Evolutionary conservation across 35 echinoderm and acorn worm species (phyloP).

Genomic region (Apostichopus japonicus): DNA sequence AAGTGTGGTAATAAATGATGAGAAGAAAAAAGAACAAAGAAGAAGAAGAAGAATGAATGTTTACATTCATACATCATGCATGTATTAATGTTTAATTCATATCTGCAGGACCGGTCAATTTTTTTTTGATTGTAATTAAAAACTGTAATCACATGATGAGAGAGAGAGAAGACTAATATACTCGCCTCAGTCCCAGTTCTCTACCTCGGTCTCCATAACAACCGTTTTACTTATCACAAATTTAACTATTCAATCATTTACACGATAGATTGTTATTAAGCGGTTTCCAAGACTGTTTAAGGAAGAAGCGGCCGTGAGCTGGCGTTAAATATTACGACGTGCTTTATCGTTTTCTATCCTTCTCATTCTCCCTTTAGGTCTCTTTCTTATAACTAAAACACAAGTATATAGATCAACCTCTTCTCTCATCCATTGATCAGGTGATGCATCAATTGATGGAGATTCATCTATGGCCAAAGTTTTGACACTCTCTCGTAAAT

Average conservation of each 20-base stretch:
- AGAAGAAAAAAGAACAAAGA: not conserved
- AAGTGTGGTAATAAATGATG: not conserved
- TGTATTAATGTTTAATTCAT: not conserved
- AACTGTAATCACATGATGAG: too few relatives aligned
- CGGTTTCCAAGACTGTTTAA: constrained; percentile 8
- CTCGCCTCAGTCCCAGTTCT: too few relatives aligned
- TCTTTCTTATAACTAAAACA: too few relatives aligned
- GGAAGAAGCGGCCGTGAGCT: not conserved
- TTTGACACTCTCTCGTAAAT: constrained; percentile 31
- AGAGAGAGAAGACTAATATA: too few relatives aligned
- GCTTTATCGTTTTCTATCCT: not conserved
- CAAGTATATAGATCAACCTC: too few relatives aligned
- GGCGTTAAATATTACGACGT: constrained; percentile 23
- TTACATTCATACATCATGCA: not conserved
- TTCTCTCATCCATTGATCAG: too few relatives aligned
- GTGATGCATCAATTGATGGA: not conserved
- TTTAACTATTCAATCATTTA: not conserved
- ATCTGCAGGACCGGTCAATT: not conserved
- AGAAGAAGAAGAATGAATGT: not conserved
- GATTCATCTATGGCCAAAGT: not conserved
- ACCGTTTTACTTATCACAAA: not conserved
- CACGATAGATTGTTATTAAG: not conserved
- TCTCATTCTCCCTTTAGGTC: not conserved
- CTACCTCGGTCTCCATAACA: too few relatives aligned
- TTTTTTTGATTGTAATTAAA: not conserved